A percentile compares a stretch with the other conserved stretches of the same genome.
Evolutionary conservation across 2,888 invertebrate genomes (phyloP).

Genomic region (Branchellion lobata): DNA sequence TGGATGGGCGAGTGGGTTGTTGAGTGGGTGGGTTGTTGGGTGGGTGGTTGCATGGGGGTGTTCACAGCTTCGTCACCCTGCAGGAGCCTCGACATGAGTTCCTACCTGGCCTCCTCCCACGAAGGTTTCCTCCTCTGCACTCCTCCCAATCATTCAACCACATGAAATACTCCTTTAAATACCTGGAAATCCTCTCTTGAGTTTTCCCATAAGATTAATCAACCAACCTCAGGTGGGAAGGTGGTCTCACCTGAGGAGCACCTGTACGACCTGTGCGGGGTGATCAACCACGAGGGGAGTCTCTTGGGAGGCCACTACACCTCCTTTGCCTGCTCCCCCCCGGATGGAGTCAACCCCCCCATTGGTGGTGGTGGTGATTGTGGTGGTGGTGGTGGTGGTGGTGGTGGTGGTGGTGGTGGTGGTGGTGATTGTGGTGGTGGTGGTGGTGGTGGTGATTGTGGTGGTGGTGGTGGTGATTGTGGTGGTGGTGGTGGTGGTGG

Average conservation of each 20-base stretch:
- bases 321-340: conserved; percentile 62
- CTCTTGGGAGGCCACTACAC: conserved; percentile 66
- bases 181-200: too few species aligned
- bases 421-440: neutral
- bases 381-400: neutral
- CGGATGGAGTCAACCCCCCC: conserved; percentile 55
- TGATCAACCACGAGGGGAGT: conserved; percentile 64
- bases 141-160: conserved; percentile 47
- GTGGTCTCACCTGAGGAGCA: neutral
- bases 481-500: too few species aligned
- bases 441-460: too few species aligned
- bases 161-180: too few species aligned
- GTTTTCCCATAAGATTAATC: too few species aligned
- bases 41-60: too few species aligned
- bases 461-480: too few species aligned
- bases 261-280: conserved; percentile 65
- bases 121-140: conserved; percentile 52
- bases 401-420: neutral
- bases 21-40: too few species aligned
- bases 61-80: neutral
- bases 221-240: too few species aligned
- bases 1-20: too few species aligned
- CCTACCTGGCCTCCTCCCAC: conserved; percentile 54
- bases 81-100: conserved; percentile 62
- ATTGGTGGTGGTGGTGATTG: conserved; percentile 63